Percentiles rank a stretch among this genome's conserved stretches.
phyloP scores from a whole-genome alignment of 2,113 vertebrate species.

The Clinocottus analis region DNA sequence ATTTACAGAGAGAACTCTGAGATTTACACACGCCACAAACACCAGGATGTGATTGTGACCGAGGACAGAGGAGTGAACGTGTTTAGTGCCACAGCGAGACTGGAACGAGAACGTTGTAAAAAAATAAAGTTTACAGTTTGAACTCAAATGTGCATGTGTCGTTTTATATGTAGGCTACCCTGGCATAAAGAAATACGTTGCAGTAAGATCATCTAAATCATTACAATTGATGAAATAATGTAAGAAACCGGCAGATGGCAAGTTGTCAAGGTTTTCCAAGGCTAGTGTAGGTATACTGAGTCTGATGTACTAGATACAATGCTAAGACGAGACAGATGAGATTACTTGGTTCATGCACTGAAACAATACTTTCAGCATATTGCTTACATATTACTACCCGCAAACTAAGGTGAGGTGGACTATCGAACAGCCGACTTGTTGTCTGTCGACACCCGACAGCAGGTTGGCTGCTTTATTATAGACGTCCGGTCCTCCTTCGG shows the following conservation, averaged over 20 bases:
- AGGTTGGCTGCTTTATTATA: neutral
- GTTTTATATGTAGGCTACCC: conserved; percentile 51
- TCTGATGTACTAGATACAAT: neutral
- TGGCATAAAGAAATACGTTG: conserved; percentile 29
- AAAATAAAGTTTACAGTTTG: conserved; percentile 23
- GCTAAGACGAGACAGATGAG: conserved; percentile 27
- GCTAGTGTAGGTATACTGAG: conserved; percentile 17
- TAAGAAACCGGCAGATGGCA: conserved; percentile 18
- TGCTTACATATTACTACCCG: conserved; percentile 65
- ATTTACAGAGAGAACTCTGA: conserved; percentile 67
- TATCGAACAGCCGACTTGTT: conserved; percentile 4
- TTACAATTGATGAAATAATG: conserved; percentile 13
- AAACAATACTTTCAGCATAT: conserved; percentile 64
- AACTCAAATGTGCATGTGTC: conserved; percentile 34
- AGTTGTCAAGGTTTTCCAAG: conserved; percentile 25
- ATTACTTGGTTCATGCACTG: conserved; percentile 33
- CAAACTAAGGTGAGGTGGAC: conserved; percentile 52
- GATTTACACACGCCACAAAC: conserved; percentile 39
- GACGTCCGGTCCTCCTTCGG: conserved; percentile 34
- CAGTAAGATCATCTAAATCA: conserved; percentile 20
- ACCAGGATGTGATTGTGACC: conserved; percentile 42
- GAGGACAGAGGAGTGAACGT: conserved; percentile 26
- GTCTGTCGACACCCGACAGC: neutral
- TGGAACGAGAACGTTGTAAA: conserved; percentile 9
- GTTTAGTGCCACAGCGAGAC: conserved; percentile 55